A percentile compares a stretch with the other conserved stretches of the same genome.
Evolutionary conservation across 1,140 invertebrate genomes (phyloP).

Genomic region (Orius laevigatus): DNA sequence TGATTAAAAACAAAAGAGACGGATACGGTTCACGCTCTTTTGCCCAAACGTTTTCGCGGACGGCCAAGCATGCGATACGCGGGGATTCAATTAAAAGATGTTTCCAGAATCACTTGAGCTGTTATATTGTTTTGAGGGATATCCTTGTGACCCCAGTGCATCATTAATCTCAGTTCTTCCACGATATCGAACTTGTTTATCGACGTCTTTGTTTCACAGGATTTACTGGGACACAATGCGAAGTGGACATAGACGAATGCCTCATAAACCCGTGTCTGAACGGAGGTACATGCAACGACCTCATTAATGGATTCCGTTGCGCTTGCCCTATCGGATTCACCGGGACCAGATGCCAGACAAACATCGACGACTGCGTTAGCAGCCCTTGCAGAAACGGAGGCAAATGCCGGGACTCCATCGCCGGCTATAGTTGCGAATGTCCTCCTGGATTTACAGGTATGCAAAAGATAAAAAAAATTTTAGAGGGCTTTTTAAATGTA

Average conservation of each 20-base stretch:
- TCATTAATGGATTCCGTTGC: conserved; percentile 75
- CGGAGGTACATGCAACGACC: conserved; percentile 66
- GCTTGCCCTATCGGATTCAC: conserved; percentile 72
- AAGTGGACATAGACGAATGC: conserved; percentile 84
- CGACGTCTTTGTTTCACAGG: conserved; percentile 33
- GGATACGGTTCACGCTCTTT: too few relatives aligned
- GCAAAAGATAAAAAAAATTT: conserved; percentile 11
- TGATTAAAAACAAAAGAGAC: too few relatives aligned
- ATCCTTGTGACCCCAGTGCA: too few relatives aligned
- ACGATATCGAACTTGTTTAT: too few relatives aligned
- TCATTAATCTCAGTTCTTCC: too few relatives aligned
- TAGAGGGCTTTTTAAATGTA: conserved; percentile 9
- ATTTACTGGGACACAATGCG: conserved; percentile 79
- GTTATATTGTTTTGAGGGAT: too few relatives aligned
- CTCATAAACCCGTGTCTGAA: conserved; percentile 74
- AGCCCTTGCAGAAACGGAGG: conserved; percentile 74
- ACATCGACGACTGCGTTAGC: conserved; percentile 79
- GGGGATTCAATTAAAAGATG: too few relatives aligned
- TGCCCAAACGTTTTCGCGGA: too few relatives aligned
- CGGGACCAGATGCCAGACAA: conserved; percentile 67
- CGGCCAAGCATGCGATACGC: too few relatives aligned
- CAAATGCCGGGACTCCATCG: conserved; percentile 70
- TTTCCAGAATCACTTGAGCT: too few relatives aligned
- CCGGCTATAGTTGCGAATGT: conserved; percentile 70
- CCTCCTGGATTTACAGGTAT: conserved; percentile 68